A percentile compares a stretch with the other conserved stretches of the same genome.
phyloP scores from a whole-genome alignment of 2,113 vertebrate genomes.

The Gulo gulo region DNA sequence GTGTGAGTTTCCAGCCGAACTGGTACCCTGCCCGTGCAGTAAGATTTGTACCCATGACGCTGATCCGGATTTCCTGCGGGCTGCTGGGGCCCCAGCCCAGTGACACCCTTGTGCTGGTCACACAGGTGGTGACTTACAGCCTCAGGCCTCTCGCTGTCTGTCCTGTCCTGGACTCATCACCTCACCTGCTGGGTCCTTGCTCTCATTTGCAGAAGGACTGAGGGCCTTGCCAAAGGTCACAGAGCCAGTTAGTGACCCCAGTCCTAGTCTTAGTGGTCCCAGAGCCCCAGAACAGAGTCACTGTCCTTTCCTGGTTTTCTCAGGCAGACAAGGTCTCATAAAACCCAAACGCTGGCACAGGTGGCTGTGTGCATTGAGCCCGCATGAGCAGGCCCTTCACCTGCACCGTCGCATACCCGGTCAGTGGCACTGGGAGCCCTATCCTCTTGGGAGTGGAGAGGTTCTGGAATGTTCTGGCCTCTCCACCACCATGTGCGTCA shows the following conservation, averaged over 20 bases:
- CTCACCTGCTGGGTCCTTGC: accelerated
- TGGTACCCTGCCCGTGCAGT: accelerated
- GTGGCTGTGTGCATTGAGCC: accelerated
- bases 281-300: neutral
- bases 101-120: neutral
- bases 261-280: too few relatives aligned
- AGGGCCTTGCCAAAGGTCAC: neutral
- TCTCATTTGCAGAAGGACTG: neutral
- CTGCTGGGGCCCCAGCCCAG: neutral
- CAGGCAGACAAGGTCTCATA: neutral
- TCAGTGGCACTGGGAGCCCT: neutral
- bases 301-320: neutral
- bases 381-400: neutral
- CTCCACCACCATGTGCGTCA: accelerated
- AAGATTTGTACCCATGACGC: accelerated
- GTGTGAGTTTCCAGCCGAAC: neutral
- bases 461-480: neutral
- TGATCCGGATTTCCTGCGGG: neutral
- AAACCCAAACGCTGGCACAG: accelerated
- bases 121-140: accelerated
- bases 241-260: neutral
- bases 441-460: neutral
- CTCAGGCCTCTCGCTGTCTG: accelerated
- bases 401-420: accelerated
- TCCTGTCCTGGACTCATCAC: neutral